These are phyloP conservation scores for Morelia viridis DNA, from an alignment of 2,797 vertebrate species.

Conservation along the genomic window DNA sequence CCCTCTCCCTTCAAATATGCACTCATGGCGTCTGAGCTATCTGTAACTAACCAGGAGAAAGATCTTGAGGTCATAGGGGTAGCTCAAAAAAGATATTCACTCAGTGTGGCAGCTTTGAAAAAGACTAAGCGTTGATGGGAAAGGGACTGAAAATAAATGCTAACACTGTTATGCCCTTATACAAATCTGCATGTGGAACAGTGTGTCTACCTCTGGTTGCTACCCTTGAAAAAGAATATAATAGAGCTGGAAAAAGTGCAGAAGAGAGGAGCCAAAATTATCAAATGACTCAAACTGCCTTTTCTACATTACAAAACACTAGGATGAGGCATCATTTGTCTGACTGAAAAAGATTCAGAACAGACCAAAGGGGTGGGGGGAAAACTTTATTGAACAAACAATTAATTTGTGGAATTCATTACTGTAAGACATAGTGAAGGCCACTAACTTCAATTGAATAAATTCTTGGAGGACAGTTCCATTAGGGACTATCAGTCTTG, in stretches of 20 bases:
- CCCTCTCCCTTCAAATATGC: neutral
- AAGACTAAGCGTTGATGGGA: neutral
- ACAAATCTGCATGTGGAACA: neutral
- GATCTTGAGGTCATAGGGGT: neutral
- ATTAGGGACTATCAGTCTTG: neutral
- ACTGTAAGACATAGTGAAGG: neutral
- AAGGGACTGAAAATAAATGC: neutral
- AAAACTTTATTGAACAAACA: neutral
- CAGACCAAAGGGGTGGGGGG: neutral
- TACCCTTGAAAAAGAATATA: neutral
- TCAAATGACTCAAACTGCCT: neutral
- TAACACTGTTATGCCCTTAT: neutral
- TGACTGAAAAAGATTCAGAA: neutral
- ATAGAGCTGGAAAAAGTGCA: neutral
- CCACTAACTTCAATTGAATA: neutral
- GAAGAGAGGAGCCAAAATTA: neutral
- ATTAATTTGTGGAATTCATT: neutral
- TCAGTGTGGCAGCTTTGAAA: neutral
- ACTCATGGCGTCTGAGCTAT: neutral
- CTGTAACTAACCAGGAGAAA: neutral
- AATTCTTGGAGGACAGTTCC: neutral
- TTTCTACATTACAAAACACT: neutral
- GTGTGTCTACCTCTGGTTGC: neutral
- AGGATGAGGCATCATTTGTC: neutral
- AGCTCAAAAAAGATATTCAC: neutral